Base-by-base conservation (phyloP, 2,113 vertebrate genomes). In the Eublepharis macularius region DNA sequence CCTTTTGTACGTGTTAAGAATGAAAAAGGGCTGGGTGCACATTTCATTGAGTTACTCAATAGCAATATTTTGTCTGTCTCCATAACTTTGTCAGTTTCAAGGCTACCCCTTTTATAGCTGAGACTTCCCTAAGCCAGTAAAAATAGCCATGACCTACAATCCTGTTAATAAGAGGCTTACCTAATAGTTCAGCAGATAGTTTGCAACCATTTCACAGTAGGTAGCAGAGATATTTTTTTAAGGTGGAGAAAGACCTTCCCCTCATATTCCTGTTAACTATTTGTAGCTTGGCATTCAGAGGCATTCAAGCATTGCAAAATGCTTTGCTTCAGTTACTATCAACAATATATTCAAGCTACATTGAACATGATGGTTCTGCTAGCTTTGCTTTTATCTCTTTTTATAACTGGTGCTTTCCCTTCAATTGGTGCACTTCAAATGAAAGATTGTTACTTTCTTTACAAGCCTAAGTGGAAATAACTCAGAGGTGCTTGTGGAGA, bases 131-230 rank as follows among this genome's bases (percentile, higher is more conserved):
- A 76, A 85, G 77, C 6, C 77, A 86, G 87, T 93, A 92, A 88
- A 94, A 88, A 95, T 96, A 95, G 92, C 87, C 39, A 54, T 95
- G 95, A 96, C 90, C 86, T 93, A 88, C 95, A 87, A 86, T 69
- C 91, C 82, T 86, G 84, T 83, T 88, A n/a, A 68, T 69, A 66
- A 90, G 86, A 84, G 75, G 57, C 91, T 90, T 81, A 89, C 76
- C 39, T 73, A 86, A 92, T 91, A 86, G 83, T 75, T 82, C 60
- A 81, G 54, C 49, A 41, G 88, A 70, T 63, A 75, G 70, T 43
- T 60, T 39, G 41, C 21, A 39, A 32, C 29, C 75, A 69, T 74
- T 78, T 88, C 87, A 77, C 76, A 4, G 68, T 69, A 83, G 75
- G 83, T 90, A 1, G 1, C 6, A 73, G 2, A 0, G 68, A 69